phyloP scores from a whole-genome alignment of 2,113 vertebrate species.

The Carassius carassius region DNA sequence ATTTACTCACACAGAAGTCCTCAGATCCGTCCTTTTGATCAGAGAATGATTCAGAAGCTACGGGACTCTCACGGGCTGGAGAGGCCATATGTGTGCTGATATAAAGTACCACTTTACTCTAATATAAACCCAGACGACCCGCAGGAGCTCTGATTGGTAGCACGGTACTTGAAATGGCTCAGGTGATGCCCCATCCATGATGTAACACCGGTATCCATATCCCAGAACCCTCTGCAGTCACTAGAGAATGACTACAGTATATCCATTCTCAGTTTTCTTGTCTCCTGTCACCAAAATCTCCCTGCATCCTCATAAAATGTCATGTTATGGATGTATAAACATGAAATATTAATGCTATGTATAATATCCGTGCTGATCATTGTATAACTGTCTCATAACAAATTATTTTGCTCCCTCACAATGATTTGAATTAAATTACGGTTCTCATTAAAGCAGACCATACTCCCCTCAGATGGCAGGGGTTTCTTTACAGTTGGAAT shows the following conservation, averaged over 20 bases:
- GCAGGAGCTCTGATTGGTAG: constrained; percentile 52
- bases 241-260: constrained; percentile 45
- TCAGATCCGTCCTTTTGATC: constrained; percentile 1
- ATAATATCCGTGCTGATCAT: neutral
- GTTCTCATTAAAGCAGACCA: constrained; percentile 10
- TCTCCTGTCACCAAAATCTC: too few species aligned
- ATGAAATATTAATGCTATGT: neutral
- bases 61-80: neutral
- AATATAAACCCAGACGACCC: constrained; percentile 22
- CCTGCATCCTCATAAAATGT: neutral
- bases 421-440: constrained; percentile 11
- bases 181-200: neutral
- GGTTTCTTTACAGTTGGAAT: constrained; percentile 18
- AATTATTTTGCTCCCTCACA: neutral
- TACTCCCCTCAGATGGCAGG: constrained; percentile 14
- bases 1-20: neutral
- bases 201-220: neutral
- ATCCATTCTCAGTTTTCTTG: neutral
- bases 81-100: constrained; percentile 11
- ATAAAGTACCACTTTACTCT: constrained; percentile 38
- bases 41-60: neutral
- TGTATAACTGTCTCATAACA: constrained; percentile 45
- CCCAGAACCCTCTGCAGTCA: neutral
- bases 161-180: constrained; percentile 41
- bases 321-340: neutral